Percentiles rank a stretch among this genome's conserved stretches.
These are phyloP conservation scores for Caloenas nicobarica DNA, from an alignment of 2,113 vertebrate species.

Conservation along the genomic window DNA sequence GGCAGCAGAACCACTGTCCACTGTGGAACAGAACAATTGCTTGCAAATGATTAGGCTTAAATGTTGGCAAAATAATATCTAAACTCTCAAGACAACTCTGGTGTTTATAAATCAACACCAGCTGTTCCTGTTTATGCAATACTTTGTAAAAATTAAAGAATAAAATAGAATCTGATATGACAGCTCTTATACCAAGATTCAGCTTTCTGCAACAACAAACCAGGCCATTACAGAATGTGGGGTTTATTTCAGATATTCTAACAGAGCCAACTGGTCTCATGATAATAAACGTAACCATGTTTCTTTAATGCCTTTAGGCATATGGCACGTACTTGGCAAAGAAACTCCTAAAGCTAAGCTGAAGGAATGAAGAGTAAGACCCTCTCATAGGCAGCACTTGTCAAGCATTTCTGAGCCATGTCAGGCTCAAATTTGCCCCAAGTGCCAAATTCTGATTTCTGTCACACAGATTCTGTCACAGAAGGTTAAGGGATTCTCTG, in stretches of 20 bases:
- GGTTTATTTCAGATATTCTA: conserved; percentile 18
- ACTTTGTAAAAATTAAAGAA: conserved; percentile 62
- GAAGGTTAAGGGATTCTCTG: background rate
- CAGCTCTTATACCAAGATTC: conserved; percentile 27
- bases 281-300: background rate
- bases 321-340: conserved; percentile 20
- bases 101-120: conserved; percentile 76
- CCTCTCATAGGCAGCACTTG: background rate
- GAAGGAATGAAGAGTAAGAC: background rate
- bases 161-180: conserved; percentile 52
- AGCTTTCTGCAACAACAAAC: conserved; percentile 37
- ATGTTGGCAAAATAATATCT: conserved; percentile 67
- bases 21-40: conserved; percentile 18
- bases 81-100: conserved; percentile 66
- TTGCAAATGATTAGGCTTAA: conserved; percentile 46
- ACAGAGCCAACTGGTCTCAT: background rate
- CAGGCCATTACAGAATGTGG: conserved; percentile 16
- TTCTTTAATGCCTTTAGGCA: conserved; percentile 8
- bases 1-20: conserved; percentile 15
- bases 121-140: conserved; percentile 67
- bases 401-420: background rate
- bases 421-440: background rate
- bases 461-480: background rate
- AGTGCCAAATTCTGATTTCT: conserved; percentile 18
- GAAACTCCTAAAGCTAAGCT: background rate